Evolutionary conservation across 2,113 vertebrate genomes (phyloP).

Genomic region (Corvus cornix): DNA sequence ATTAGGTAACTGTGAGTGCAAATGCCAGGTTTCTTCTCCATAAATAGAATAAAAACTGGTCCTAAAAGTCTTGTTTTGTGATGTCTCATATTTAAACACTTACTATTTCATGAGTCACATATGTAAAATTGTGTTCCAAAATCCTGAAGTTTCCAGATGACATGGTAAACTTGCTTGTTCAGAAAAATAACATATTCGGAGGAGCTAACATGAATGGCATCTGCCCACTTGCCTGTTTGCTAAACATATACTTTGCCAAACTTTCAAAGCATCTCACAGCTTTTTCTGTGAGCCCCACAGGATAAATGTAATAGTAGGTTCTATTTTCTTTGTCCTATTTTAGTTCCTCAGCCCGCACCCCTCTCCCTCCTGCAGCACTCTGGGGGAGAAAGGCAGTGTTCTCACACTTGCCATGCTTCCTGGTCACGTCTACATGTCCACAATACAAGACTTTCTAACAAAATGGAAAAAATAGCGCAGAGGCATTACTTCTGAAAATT

Average conservation of each 20-base stretch:
- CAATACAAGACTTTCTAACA: not conserved
- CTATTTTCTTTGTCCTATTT: not conserved
- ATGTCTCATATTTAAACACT: not conserved
- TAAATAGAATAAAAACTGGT: not conserved
- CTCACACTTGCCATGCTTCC: not conserved
- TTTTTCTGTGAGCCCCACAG: not conserved
- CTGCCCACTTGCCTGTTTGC: not conserved
- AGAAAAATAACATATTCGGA: not conserved
- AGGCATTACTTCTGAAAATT: not conserved
- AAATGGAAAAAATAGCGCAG: not conserved
- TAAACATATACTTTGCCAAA: not conserved
- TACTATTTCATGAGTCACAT: not conserved
- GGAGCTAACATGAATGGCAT: not conserved
- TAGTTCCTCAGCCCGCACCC: not conserved
- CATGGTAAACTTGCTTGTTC: not conserved
- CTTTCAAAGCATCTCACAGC: not conserved
- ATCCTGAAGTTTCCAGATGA: not conserved
- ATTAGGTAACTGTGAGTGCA: not conserved
- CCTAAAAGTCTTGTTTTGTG: not conserved
- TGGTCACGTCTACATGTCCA: not conserved
- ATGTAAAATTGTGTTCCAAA: not conserved
- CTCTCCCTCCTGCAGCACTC: not conserved
- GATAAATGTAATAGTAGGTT: not conserved
- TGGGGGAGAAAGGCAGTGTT: not conserved
- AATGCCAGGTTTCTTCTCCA: not conserved